A percentile compares a stretch with the other conserved stretches of the same genome.
Evolutionary conservation across 2,888 invertebrate species (phyloP).

Genomic region (Hirtodrosophila histrioides): DNA sequence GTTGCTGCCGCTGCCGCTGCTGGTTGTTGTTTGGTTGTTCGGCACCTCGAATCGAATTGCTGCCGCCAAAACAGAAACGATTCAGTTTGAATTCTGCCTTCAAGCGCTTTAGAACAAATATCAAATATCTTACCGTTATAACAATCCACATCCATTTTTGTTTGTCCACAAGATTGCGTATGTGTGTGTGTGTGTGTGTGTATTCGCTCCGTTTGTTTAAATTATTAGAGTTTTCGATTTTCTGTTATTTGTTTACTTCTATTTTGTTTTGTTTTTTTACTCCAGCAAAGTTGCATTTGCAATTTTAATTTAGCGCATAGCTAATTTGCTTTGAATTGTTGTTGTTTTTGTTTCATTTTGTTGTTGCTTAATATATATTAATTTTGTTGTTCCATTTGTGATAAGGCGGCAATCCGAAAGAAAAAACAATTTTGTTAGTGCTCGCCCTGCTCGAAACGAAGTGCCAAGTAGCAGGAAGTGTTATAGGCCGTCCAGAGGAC

Average conservation of each 20-base stretch:
- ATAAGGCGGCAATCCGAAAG: too few species aligned
- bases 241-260: conserved; percentile 4
- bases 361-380: conserved; percentile 9
- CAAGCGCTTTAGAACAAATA: conserved; percentile 78
- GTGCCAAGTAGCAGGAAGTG: conserved; percentile 4
- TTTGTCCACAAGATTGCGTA: too few species aligned
- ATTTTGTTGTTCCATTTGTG: too few species aligned
- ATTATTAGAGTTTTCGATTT: conserved; percentile 1
- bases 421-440: conserved; percentile 3
- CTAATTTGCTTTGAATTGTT: conserved; percentile 20
- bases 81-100: conserved; percentile 83
- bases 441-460: conserved; percentile 10
- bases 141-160: too few species aligned
- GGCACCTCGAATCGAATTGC: conserved; percentile 35
- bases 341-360: neutral
- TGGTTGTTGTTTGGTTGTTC: conserved; percentile 25
- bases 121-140: conserved; percentile 15
- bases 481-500: conserved; percentile 24
- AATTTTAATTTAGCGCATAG: conserved; percentile 38
- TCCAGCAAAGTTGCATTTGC: conserved; percentile 37
- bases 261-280: neutral
- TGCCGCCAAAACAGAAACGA: conserved; percentile 72
- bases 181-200: too few species aligned
- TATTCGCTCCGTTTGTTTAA: conserved; percentile 9
- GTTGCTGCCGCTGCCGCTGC: conserved; percentile 21